These are phyloP conservation scores for Anoplius nigerrimus DNA, from an alignment of 2,888 invertebrate genomes.

Conservation along the genomic window DNA sequence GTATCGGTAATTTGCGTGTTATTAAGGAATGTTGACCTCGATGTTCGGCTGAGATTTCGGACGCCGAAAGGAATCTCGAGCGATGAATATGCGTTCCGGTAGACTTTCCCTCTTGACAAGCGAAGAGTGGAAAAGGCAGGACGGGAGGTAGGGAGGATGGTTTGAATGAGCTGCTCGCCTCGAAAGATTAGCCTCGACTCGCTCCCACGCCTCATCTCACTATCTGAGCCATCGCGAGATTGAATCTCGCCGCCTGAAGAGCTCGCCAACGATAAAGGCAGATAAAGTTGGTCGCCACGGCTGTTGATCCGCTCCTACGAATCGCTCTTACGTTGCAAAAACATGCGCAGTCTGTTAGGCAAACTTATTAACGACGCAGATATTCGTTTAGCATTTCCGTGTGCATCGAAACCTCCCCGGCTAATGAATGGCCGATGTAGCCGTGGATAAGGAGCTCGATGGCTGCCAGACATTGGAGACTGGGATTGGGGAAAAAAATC, in stretches of 20 bases:
- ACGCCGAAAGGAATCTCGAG: too few species aligned
- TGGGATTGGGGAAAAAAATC: too few species aligned
- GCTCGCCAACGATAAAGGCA: conserved; percentile 48
- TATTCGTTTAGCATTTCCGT: conserved; percentile 14
- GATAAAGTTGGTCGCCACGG: conserved; percentile 34
- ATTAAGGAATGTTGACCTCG: too few species aligned
- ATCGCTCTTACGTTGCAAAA: conserved; percentile 12
- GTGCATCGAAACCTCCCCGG: background rate
- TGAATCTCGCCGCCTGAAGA: conserved; percentile 56
- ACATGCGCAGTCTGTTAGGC: conserved; percentile 33
- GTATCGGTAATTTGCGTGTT: too few species aligned
- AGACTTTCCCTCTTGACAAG: conserved; percentile 58
- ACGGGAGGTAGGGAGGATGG: conserved; percentile 51
- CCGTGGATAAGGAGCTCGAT: background rate
- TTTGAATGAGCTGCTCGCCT: conserved; percentile 46
- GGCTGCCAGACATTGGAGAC: background rate
- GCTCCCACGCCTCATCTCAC: conserved; percentile 67
- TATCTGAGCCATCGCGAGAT: conserved; percentile 62
- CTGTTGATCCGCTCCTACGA: conserved; percentile 43
- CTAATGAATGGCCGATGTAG: conserved; percentile 7
- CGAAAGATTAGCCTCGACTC: conserved; percentile 57
- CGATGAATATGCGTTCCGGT: conserved; percentile 8
- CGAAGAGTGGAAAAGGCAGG: conserved; percentile 25
- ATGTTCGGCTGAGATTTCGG: too few species aligned
- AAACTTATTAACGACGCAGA: conserved; percentile 12